Evolutionary conservation across 92 coral and sea anemone genomes (phyloP).

Genomic region (Metridium senile): DNA sequence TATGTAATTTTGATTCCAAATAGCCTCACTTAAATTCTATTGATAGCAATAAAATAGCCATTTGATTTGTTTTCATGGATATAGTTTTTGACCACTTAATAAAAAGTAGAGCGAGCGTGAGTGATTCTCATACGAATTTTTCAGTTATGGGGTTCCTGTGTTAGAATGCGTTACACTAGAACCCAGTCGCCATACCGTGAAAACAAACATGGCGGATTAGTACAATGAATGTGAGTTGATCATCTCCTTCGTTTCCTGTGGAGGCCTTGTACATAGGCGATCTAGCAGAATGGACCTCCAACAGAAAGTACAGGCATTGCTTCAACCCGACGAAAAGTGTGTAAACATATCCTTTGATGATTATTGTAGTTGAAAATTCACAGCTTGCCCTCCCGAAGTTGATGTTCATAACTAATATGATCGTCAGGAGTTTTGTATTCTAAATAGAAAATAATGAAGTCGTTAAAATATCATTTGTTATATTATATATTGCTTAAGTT

Average conservation of each 20-base stretch:
- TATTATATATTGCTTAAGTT: not conserved
- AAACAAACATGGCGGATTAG: constrained; percentile 68
- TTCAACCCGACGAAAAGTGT: constrained; percentile 55
- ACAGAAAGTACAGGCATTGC: constrained; percentile 54
- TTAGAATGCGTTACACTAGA: constrained; percentile 13
- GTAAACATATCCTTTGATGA: constrained; percentile 59
- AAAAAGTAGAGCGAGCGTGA: no score
- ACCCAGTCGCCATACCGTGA: constrained; percentile 23
- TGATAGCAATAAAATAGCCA: no score
- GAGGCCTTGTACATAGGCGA: not conserved
- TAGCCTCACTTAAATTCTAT: no score
- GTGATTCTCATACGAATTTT: no score
- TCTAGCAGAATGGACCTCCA: constrained; percentile 39
- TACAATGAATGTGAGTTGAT: constrained; percentile 8
- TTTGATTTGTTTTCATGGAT: no score
- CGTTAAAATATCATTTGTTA: not conserved
- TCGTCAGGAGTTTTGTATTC: not conserved
- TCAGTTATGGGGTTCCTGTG: constrained; percentile 34
- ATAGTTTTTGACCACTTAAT: no score
- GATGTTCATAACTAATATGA: not conserved
- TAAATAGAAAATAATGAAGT: not conserved
- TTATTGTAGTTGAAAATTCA: not conserved
- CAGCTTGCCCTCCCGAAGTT: not conserved
- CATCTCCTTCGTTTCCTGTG: constrained; percentile 7
- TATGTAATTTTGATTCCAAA: no score